These are phyloP conservation scores for Egretta garzetta DNA, from an alignment of 2,113 vertebrate species.

Conservation along the genomic window DNA sequence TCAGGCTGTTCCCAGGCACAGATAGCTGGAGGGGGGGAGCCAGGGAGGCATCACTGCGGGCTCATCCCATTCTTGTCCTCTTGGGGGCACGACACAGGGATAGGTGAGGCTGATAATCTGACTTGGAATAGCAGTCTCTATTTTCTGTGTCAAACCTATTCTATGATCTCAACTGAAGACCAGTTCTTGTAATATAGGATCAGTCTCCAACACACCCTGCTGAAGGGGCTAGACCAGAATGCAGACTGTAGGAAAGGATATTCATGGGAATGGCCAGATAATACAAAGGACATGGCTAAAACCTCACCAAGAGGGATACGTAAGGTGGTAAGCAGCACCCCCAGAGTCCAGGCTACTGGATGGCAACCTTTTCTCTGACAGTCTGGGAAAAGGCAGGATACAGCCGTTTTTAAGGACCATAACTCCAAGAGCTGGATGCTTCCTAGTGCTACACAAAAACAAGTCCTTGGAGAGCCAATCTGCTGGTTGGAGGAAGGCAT, in stretches of 20 bases:
- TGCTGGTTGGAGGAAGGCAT: background rate
- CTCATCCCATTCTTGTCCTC: background rate
- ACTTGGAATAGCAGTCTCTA: background rate
- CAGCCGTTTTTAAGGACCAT: background rate
- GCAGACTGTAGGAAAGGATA: background rate
- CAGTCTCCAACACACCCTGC: background rate
- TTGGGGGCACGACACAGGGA: background rate
- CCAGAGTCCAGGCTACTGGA: background rate
- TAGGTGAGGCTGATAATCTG: background rate
- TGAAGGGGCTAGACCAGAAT: background rate
- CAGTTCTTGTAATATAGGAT: background rate
- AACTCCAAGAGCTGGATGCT: background rate
- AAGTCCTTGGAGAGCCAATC: background rate
- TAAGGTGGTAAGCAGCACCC: background rate
- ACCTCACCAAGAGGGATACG: background rate
- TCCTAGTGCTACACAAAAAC: background rate
- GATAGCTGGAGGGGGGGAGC: fast-evolving
- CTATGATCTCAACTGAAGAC: background rate
- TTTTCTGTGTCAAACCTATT: background rate
- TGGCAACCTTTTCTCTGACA: background rate
- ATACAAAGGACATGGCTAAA: background rate
- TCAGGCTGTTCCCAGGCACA: background rate
- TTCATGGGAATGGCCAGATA: background rate
- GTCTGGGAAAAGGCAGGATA: background rate
- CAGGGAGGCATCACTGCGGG: background rate